Conservation (phyloP, 53 echinoderm and acorn worm species). For the Paelopatides confundens region DNA sequence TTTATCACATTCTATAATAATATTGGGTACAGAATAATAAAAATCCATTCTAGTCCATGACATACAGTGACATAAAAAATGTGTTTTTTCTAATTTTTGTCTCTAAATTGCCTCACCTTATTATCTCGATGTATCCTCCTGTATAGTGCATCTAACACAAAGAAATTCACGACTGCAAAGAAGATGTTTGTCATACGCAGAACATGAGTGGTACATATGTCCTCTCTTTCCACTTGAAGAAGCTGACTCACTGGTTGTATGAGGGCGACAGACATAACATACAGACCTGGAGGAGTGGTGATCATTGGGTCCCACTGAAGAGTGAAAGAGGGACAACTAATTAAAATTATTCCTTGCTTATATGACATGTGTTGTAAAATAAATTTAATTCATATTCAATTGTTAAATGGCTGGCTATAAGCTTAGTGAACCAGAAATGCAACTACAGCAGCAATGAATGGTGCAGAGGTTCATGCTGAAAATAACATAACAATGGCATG, state of each 20-base stretch:
- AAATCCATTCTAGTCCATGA: too few relatives aligned
- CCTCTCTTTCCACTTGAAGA: constrained; percentile 64
- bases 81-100: not conserved
- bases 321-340: constrained; percentile 43
- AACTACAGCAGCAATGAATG: too few relatives aligned
- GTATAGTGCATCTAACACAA: constrained; percentile 77
- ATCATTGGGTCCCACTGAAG: constrained; percentile 97
- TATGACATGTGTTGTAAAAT: too few relatives aligned
- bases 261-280: constrained; percentile 86
- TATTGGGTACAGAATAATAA: too few relatives aligned
- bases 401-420: too few relatives aligned
- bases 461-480: too few relatives aligned
- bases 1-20: too few relatives aligned
- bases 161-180: constrained; percentile 88
- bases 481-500: too few relatives aligned
- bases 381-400: too few relatives aligned
- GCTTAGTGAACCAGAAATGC: too few relatives aligned
- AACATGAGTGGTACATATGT: constrained; percentile 74
- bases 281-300: constrained; percentile 96
- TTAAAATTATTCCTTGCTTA: too few relatives aligned
- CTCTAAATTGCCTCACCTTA: not conserved
- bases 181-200: constrained; percentile 84
- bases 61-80: too few relatives aligned
- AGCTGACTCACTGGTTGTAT: constrained; percentile 79
- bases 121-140: constrained; percentile 48